Percentiles rank a stretch among this genome's conserved stretches.
These are phyloP conservation scores for Spodoptera litura DNA, from an alignment of 1,140 invertebrate species.

Conservation along the genomic window DNA sequence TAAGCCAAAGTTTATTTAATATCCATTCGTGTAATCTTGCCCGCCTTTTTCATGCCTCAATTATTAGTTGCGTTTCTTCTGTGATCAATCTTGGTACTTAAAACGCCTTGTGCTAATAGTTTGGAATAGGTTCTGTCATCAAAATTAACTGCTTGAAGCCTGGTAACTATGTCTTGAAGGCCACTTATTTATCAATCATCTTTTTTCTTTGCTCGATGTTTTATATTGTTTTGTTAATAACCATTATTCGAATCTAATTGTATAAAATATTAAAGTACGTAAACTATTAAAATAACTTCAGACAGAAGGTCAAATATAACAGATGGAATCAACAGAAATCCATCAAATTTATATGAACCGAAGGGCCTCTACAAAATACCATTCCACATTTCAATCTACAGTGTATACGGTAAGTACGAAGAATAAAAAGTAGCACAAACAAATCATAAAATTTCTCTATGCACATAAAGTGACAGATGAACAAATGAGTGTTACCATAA, in stretches of 20 bases:
- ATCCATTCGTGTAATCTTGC: not conserved
- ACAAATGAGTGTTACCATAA: conserved; percentile 36
- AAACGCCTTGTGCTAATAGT: conserved; percentile 11
- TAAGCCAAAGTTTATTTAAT: not conserved
- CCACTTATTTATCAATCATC: too few species aligned
- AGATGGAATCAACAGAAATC: too few species aligned
- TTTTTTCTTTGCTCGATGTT: too few species aligned
- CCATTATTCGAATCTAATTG: too few species aligned
- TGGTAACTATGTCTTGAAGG: too few species aligned
- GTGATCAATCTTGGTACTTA: not conserved
- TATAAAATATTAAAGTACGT: too few species aligned
- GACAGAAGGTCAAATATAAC: too few species aligned
- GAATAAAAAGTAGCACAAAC: conserved; percentile 30
- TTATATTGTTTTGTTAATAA: too few species aligned
- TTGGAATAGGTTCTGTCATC: conserved; percentile 18
- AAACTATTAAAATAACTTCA: too few species aligned
- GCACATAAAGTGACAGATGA: conserved; percentile 18
- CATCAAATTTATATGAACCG: not conserved
- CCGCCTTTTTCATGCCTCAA: conserved; percentile 27
- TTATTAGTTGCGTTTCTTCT: conserved; percentile 22
- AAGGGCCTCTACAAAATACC: too few species aligned
- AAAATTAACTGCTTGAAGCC: not conserved
- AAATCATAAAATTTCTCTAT: conserved; percentile 31
- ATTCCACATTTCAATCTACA: not conserved
- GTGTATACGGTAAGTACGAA: not conserved